Conservation (phyloP, 2,113 vertebrate genomes). For the Onychostoma macrolepis region DNA sequence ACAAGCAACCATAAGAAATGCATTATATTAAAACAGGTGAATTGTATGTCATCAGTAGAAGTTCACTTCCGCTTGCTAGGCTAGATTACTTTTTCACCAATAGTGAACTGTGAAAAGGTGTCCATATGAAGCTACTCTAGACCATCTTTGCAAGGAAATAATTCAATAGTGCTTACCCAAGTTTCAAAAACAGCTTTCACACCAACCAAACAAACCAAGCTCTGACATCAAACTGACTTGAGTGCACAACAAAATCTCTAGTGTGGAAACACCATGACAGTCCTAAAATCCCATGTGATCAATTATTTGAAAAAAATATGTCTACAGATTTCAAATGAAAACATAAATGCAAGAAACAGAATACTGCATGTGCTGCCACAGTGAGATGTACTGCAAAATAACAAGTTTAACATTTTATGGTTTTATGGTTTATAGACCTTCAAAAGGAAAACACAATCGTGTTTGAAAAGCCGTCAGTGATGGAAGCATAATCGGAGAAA, state of each 20-base stretch:
- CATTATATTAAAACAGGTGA: background rate
- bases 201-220: background rate
- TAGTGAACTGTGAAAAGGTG: background rate
- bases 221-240: background rate
- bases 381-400: background rate
- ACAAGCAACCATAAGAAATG: background rate
- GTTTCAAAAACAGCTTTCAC: background rate
- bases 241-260: background rate
- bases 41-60: background rate
- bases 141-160: background rate
- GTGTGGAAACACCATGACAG: background rate
- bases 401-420: background rate
- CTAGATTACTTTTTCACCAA: background rate
- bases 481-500: background rate
- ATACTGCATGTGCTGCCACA: background rate
- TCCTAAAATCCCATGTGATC: slow-evolving; percentile 1
- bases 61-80: background rate
- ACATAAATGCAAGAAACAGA: background rate
- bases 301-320: background rate
- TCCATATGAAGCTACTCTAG: background rate
- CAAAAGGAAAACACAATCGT: background rate
- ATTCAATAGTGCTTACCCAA: background rate
- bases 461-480: background rate
- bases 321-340: background rate
- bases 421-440: background rate